Evolutionary conservation across 2,797 vertebrate genomes (phyloP), one percentile per base, ranked within the genome.

Genomic region (Mormyrops boulengeri): DNA sequence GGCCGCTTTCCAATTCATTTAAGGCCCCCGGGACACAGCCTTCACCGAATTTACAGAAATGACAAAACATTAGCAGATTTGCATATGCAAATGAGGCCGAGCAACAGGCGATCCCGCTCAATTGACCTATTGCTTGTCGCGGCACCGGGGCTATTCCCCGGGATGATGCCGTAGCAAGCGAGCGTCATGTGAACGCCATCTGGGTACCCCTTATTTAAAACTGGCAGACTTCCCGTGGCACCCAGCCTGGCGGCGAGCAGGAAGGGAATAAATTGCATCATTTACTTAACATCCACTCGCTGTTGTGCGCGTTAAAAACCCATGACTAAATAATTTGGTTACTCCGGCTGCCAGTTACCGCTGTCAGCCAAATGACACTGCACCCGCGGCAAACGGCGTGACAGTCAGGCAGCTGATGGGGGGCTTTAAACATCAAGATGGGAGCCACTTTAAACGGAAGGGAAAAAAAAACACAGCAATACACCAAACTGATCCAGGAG

Each of bases 201-300:
- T 99, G 97, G 97, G 97, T 97, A 97, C 96, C 97, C 97, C 97
- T 98, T 97, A 98, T 97, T 98, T 97, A 97, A 98, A 97, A 96
- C 97, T 98, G 98, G 97, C 97, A 97, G 94, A 94, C 94, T 96
- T 96, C 97, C 97, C 94, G 95, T 96, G 96, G 97, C 97, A 97
- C 96, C 95, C 96, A 96, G 96, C 96, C 97, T 97, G 97, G 97
- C 97, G 97, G 96, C 95, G 96, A 96, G 95, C 95, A 96, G 94
- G 95, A 96, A 95, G 95, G 97, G 97, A 98, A 98, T 98, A 98
- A 98, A 98, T 96, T 97, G 97, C 97, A 98, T 97, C 96, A 97
- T 98, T 99, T 98, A 98, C 96, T 97, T 97, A 97, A 98, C 97
- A 97, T 97, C 95, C 96, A 97, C 97, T 97, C 97, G 96, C 97